Evolutionary conservation across 2,888 invertebrate species (phyloP).

Genomic region (Callinectes sapidus): DNA sequence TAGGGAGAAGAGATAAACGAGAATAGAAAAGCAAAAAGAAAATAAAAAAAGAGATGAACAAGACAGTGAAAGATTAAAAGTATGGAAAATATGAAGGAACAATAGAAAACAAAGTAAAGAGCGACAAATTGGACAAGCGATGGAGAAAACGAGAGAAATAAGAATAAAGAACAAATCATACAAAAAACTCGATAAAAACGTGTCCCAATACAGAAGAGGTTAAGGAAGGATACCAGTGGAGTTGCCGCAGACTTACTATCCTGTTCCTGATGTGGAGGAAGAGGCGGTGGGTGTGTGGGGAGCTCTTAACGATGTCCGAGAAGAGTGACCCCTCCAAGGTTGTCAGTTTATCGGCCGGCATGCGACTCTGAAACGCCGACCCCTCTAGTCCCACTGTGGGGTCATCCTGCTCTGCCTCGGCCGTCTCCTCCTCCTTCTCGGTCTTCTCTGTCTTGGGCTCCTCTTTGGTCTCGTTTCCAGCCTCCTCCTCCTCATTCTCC

Average conservation of each 20-base stretch:
- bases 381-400: slow-evolving; percentile 85
- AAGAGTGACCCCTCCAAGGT: slow-evolving; percentile 95
- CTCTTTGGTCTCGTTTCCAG: slow-evolving; percentile 66
- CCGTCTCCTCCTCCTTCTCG: slow-evolving; percentile 76
- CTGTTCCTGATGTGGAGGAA: slow-evolving; percentile 94
- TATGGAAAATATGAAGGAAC: not conserved
- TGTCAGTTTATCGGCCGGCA: slow-evolving; percentile 96
- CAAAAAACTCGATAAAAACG: not conserved
- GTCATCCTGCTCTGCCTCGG: slow-evolving; percentile 79
- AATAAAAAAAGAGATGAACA: not conserved
- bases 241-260: slow-evolving; percentile 78
- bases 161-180: not conserved
- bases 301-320: slow-evolving; percentile 90
- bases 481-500: slow-evolving; percentile 49
- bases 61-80: not conserved
- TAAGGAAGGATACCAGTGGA: not conserved
- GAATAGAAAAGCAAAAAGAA: not conserved
- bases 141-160: not conserved
- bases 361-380: slow-evolving; percentile 93
- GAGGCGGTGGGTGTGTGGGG: slow-evolving; percentile 88
- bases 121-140: not conserved
- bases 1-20: too few relatives aligned
- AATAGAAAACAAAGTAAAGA: not conserved
- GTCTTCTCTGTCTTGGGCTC: slow-evolving; percentile 73
- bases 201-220: too few relatives aligned